Percentiles rank a stretch among this genome's conserved stretches.
These are phyloP conservation scores for Wasmannia auropunctata DNA, from an alignment of 1,140 invertebrate genomes.

Conservation along the genomic window DNA sequence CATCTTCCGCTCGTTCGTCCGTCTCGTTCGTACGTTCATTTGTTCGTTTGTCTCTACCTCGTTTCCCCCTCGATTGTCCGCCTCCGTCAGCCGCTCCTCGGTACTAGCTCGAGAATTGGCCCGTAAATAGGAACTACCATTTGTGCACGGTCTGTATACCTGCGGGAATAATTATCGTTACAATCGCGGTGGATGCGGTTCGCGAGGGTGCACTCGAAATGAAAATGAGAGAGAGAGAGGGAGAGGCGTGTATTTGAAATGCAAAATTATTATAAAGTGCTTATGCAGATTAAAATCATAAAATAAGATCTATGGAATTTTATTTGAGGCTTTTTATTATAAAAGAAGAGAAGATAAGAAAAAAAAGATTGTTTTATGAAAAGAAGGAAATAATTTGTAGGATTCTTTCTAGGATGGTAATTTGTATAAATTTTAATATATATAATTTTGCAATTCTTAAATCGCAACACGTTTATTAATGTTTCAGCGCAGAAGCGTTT, in stretches of 20 bases:
- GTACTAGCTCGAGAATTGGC: slow-evolving; percentile 70
- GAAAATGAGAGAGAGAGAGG: neutral
- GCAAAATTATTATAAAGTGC: neutral
- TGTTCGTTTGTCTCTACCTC: slow-evolving; percentile 14
- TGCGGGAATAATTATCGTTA: slow-evolving; percentile 69
- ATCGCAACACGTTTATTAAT: neutral
- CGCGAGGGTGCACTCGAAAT: neutral
- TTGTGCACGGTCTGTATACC: slow-evolving; percentile 63
- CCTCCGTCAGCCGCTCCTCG: slow-evolving; percentile 34
- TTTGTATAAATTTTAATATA: neutral
- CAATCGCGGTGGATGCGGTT: slow-evolving; percentile 20
- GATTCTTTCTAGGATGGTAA: neutral
- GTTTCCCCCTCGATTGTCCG: neutral
- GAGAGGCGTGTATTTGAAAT: neutral
- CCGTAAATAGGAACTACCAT: slow-evolving; percentile 69
- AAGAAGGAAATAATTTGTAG: neutral
- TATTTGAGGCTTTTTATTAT: neutral
- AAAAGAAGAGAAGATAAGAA: neutral
- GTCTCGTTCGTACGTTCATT: slow-evolving; percentile 3
- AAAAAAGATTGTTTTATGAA: neutral
- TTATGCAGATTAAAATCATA: neutral
- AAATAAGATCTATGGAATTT: neutral
- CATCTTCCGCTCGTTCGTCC: slow-evolving; percentile 51
- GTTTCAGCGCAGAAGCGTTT: neutral
- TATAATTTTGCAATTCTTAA: neutral